Base-by-base conservation (phyloP, 1,140 invertebrate genomes). In the Ceratosolen solmsi region DNA sequence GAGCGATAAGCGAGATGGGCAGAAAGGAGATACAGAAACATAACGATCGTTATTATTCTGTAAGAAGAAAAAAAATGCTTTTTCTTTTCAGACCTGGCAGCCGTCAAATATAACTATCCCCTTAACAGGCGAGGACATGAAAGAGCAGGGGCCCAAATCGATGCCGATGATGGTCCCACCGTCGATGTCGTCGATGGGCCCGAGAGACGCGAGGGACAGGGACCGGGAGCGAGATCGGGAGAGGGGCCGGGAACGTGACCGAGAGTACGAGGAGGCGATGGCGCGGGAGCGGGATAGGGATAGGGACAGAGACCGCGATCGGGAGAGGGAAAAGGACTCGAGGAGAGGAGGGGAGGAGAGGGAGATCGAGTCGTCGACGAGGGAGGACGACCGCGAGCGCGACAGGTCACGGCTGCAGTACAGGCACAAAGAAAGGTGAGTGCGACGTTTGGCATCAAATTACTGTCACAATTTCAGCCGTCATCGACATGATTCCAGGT, bases 401-500 rank as follows among this genome's bases (percentile, higher is more conserved):
- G 90, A 92, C 36, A 89, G 91, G 77, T 90, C 86, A 15, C 86
- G 91, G 36, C 91, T 90, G 2, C 90, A 91, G 33, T 91, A 91
- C 83, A 88, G 90, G 71, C 90, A 91, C 81, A 91, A 91, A 87
- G 91, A 92, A 65, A 89, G 90, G 90, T 91, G 87, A 85, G 46
- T 54, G 3, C 20, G 9, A 22, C 51, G 51, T 22, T 15, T 46
- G 41, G 7, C 41, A 46, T 13, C 41, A 5, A 46, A 8, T 13
- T 5, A 3, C 51, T 22, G 3, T 54, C 51, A 15, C 51, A 46
- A 76, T 71, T 81, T 60, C 36, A 77, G 81, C 56, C 51, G 93
- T 74, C 92, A 94, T 79, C 89, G 93, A 30, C 92, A 94, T 87
- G 91, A 93, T 81, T 94, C 93, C 22, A 92, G 94, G 83, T 91